Base-by-base conservation (phyloP, 1,140 invertebrate species). In the Sycophaga agraensis region DNA sequence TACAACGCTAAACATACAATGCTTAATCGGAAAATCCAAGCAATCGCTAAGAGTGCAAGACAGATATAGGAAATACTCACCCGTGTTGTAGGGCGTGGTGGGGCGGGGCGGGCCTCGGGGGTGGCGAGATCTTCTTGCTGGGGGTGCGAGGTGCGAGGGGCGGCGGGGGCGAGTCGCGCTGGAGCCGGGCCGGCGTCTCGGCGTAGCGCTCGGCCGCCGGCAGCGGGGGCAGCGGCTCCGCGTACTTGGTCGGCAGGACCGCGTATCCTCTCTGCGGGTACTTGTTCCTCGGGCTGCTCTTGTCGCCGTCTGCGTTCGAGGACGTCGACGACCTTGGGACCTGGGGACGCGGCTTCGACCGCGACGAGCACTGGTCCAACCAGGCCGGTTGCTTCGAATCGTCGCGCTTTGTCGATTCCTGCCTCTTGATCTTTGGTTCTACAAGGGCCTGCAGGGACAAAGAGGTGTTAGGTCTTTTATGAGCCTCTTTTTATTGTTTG, bases 71-170 rank as follows among this genome's bases (percentile, higher is more conserved):
- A 31, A 19, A n/a, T 45, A 72, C 70, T 74, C 53, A 80, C 79
- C 76, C 76, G 56, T 70, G 73, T 28, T 61, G 59, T 3, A 72
- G 58, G 12, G 67, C 53, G 28, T 73, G 74, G 4, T 40, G 1
- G 6, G 71, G 76, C 24, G 77, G 78, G 12, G 79, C 78, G 6
- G 79, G 79, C 63, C 78, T 70, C 0, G 79, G 79, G 17, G 79
- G 79, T 4, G 75, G 78, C 5, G 79, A 77, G 8, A 80, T 76
- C 16, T 71, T 81, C 14, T 73, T 73, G 0, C 72, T 64, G 0
- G 73, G 71, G 6, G 69, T 75, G 12, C 79, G 68, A 3, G 79
- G 79, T 6, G 75, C 79, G 5, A 81, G 56, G 22, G 78, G 77
- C 16, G 78, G 77, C 0, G 78, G 76, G 5, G 76, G 70, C 12